Evolutionary conservation across 1,140 invertebrate genomes (phyloP).

Genomic region (Papilio helenus): DNA sequence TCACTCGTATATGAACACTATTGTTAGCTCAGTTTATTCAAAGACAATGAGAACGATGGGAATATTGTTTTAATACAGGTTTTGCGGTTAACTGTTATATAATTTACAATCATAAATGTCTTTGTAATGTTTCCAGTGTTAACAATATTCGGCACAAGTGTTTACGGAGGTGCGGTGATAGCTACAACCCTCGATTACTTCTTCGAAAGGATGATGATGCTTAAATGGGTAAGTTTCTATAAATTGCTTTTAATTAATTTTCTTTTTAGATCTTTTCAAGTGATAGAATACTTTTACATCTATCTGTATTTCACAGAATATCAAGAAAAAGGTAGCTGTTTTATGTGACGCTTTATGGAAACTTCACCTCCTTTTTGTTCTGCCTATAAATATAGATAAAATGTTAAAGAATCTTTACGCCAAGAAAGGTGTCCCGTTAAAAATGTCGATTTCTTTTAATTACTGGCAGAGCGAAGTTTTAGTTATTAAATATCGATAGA

Average conservation of each 20-base stretch:
- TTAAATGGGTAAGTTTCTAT: constrained; percentile 86
- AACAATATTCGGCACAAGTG: constrained; percentile 89
- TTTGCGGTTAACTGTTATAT: too few relatives aligned
- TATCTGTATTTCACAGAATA: neutral
- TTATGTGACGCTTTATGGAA: neutral
- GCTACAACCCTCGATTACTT: constrained; percentile 90
- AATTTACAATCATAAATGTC: too few relatives aligned
- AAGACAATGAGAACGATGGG: too few relatives aligned
- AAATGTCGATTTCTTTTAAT: neutral
- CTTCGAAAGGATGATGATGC: constrained; percentile 88
- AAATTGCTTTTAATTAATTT: too few relatives aligned
- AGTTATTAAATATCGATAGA: neutral
- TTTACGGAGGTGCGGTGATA: constrained; percentile 90
- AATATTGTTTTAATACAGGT: too few relatives aligned
- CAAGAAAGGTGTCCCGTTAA: too few relatives aligned
- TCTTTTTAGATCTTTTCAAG: neutral
- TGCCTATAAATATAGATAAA: neutral
- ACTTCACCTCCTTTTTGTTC: neutral
- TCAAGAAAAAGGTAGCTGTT: too few relatives aligned
- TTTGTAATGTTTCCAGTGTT: constrained; percentile 81
- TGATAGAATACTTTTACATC: too few relatives aligned
- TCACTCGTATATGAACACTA: too few relatives aligned
- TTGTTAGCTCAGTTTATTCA: too few relatives aligned
- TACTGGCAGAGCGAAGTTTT: neutral
- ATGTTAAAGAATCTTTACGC: too few relatives aligned